Evolutionary conservation across 1,140 invertebrate genomes (phyloP), one percentile per base, ranked within the genome.

Genomic region (Nephotettix cincticeps): DNA sequence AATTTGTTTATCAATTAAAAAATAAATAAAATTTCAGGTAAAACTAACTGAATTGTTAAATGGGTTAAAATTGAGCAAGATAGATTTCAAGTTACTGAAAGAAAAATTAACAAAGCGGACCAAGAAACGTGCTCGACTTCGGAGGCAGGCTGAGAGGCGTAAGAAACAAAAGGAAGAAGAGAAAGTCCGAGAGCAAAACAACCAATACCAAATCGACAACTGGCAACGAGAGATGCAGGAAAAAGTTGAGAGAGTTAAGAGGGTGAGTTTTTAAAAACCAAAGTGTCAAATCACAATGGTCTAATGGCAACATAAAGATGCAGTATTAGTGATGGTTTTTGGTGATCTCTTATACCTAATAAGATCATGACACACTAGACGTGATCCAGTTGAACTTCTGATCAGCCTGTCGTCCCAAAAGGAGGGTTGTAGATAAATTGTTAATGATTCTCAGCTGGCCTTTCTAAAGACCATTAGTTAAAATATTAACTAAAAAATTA

Each of bases 161-260:
- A 83, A 81, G 75, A 72, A 76, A 27, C 78, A 84, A 51, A 85
- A 84, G 69, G 75, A 77, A 78, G 64, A 78, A 74, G 73, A 72
- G 80, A 75, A 79, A 80, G 75, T 79, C 79, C 76, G 80, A 73
- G 51, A 76, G 78, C 76, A 81, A 80, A 80, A 80, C 77, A 77
- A 84, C 77, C 75, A 80, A 74, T 83, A 83, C 78, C 82, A 83
- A 75, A 90, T 87, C 76, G 84, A 84, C 84, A 84, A 86, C 77
- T 90, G 83, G 84, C 80, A 85, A 71, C 83, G 79, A 77, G 85
- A 82, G 75, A 84, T 86, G 73, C 83, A 88, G 75, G 86, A 88
- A 77, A 80, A 86, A 64, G 86, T 89, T 32, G 82, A 88, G 67
- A 85, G 82, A 72, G 83, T 83, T 56, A 88, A 89, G 80, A 81